These are phyloP conservation scores for Chromobotia macracanthus DNA, from an alignment of 2,797 vertebrate species.

Conservation along the genomic window DNA sequence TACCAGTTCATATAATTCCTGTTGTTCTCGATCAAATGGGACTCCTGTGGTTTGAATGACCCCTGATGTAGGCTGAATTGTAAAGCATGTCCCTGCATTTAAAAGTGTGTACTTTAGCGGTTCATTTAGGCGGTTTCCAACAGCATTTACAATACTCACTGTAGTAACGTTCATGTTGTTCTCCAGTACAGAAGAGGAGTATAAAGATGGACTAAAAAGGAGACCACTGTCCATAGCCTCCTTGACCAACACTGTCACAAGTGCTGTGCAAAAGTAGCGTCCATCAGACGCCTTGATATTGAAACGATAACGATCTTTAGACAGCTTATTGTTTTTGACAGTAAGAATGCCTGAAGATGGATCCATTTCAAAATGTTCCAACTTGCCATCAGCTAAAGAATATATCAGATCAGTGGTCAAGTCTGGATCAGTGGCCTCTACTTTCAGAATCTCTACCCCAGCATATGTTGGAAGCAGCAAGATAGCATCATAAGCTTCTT, in stretches of 20 bases:
- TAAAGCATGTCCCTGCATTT: conserved; percentile 88
- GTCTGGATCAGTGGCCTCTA: conserved; percentile 91
- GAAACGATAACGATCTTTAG: conserved; percentile 89
- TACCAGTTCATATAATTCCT: conserved; percentile 86
- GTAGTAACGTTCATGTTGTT: conserved; percentile 82
- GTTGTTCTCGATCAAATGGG: conserved; percentile 91
- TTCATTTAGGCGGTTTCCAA: conserved; percentile 90
- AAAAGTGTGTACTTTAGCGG: conserved; percentile 89
- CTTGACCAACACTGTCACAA: conserved; percentile 87
- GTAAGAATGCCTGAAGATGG: conserved; percentile 81
- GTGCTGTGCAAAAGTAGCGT: conserved; percentile 82
- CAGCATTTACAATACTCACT: conserved; percentile 84
- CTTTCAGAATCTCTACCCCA: conserved; percentile 83
- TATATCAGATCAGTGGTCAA: conserved; percentile 80
- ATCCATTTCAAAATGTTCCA: conserved; percentile 85
- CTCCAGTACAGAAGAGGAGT: conserved; percentile 84
- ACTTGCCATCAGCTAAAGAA: conserved; percentile 85
- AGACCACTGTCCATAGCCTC: conserved; percentile 88
- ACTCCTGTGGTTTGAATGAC: conserved; percentile 89
- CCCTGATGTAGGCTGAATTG: conserved; percentile 88
- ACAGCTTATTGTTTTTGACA: conserved; percentile 85
- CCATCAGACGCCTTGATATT: conserved; percentile 88
- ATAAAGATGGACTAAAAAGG: conserved; percentile 84
- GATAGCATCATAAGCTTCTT: conserved; percentile 84
- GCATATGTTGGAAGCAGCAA: conserved; percentile 89